phyloP scores from a whole-genome alignment of 2,888 invertebrate genomes.

The Heliconius charithonia region DNA sequence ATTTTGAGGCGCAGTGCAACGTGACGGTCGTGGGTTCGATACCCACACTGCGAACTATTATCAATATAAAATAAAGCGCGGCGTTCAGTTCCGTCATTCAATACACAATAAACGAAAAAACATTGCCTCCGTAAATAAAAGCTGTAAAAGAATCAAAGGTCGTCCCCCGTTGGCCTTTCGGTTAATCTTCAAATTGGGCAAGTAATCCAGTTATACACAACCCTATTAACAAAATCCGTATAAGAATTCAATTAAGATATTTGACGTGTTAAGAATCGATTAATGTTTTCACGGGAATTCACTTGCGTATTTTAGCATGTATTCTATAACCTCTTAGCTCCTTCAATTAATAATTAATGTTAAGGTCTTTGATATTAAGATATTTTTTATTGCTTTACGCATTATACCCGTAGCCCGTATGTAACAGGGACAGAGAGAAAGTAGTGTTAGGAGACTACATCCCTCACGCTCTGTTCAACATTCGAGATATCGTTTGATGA shows the following conservation, averaged over 20 bases:
- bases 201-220: constrained; percentile 32
- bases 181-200: constrained; percentile 25
- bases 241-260: constrained; percentile 33
- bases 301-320: background rate
- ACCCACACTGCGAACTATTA: background rate
- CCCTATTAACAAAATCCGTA: constrained; percentile 25
- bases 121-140: background rate
- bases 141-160: constrained; percentile 7
- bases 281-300: background rate
- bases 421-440: background rate
- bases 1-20: background rate
- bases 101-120: background rate
- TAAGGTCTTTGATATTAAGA: no score
- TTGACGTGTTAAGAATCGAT: constrained; percentile 19
- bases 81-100: background rate
- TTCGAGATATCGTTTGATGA: no score
- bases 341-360: no score
- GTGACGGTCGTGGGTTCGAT: background rate
- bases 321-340: background rate
- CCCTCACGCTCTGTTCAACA: background rate
- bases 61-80: background rate
- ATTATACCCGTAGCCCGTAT: background rate
- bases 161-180: background rate
- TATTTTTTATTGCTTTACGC: background rate
- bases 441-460: background rate